Evolutionary conservation across 2,797 vertebrate genomes (phyloP).

Genomic region (Crypturellus tataupa): DNA sequence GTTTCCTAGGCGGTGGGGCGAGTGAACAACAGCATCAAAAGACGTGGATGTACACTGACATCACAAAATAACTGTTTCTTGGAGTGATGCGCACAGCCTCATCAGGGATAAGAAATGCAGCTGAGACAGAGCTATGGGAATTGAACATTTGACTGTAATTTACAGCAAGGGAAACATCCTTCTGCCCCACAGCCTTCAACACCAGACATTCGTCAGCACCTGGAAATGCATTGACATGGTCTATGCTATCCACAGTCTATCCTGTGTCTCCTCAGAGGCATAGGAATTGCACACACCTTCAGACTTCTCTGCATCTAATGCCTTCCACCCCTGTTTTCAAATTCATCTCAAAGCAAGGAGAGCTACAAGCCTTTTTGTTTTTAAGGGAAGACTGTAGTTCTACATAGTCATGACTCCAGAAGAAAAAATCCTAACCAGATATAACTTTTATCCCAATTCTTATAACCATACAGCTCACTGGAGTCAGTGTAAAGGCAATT

Average conservation of each 20-base stretch:
- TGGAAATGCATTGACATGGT: neutral
- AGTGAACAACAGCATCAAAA: neutral
- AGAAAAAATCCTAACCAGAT: neutral
- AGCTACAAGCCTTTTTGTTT: neutral
- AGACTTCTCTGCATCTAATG: neutral
- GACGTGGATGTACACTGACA: neutral
- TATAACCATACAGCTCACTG: neutral
- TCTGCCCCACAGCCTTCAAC: neutral
- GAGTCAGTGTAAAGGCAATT: neutral
- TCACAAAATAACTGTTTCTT: neutral
- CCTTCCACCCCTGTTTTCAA: neutral
- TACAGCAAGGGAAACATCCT: neutral
- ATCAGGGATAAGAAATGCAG: neutral
- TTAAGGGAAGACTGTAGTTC: neutral
- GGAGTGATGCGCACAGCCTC: neutral
- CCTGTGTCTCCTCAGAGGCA: neutral
- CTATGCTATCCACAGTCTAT: too few relatives aligned
- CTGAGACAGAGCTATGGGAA: neutral
- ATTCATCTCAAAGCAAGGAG: neutral
- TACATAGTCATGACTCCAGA: constrained; percentile 29
- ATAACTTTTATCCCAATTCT: neutral
- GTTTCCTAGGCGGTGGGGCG: neutral
- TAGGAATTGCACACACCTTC: neutral
- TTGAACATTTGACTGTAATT: neutral
- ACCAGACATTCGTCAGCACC: neutral